phyloP scores from a whole-genome alignment of 2,797 vertebrate species.

The Parauchenoglanis punctatus region DNA sequence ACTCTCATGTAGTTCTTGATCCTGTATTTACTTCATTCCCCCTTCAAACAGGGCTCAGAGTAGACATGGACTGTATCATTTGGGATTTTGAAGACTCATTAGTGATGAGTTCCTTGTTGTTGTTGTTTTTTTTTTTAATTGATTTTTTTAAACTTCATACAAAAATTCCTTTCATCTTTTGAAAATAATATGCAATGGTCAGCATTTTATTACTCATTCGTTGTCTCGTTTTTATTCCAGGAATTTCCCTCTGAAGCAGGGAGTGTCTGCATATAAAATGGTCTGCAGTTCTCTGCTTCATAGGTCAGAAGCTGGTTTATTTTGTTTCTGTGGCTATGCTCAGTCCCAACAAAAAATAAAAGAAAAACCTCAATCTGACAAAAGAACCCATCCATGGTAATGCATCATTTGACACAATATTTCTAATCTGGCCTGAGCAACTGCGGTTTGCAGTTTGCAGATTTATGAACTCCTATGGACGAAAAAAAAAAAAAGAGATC shows the following conservation, averaged over 20 bases:
- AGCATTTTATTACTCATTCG: slow-evolving; percentile 93
- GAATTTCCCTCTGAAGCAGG: slow-evolving; percentile 95
- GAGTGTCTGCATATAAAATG: slow-evolving; percentile 96
- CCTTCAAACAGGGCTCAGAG: slow-evolving; percentile 22
- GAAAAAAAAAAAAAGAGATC: not conserved
- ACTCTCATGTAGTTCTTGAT: slow-evolving; percentile 39
- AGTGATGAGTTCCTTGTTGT: not conserved
- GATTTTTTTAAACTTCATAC: slow-evolving; percentile 13
- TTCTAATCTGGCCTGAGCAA: slow-evolving; percentile 49
- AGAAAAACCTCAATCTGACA: slow-evolving; percentile 67
- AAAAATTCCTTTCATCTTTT: slow-evolving; percentile 55
- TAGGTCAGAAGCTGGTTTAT: slow-evolving; percentile 92
- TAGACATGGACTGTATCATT: slow-evolving; percentile 19
- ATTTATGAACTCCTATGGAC: not conserved
- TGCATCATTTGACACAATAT: slow-evolving; percentile 63
- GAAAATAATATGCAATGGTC: slow-evolving; percentile 86
- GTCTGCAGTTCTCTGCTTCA: slow-evolving; percentile 96
- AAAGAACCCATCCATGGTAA: slow-evolving; percentile 61
- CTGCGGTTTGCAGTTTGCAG: slow-evolving; percentile 28
- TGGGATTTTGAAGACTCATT: slow-evolving; percentile 40
- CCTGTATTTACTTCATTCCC: slow-evolving; percentile 15
- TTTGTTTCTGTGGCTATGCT: slow-evolving; percentile 92
- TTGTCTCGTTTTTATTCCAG: slow-evolving; percentile 96
- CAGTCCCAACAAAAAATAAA: slow-evolving; percentile 83
- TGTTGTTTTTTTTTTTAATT: not conserved